Evolutionary conservation across 92 coral and sea anemone genomes (phyloP), one percentile per base, ranked within the genome.

Genomic region (Palythoa caribaeorum): DNA sequence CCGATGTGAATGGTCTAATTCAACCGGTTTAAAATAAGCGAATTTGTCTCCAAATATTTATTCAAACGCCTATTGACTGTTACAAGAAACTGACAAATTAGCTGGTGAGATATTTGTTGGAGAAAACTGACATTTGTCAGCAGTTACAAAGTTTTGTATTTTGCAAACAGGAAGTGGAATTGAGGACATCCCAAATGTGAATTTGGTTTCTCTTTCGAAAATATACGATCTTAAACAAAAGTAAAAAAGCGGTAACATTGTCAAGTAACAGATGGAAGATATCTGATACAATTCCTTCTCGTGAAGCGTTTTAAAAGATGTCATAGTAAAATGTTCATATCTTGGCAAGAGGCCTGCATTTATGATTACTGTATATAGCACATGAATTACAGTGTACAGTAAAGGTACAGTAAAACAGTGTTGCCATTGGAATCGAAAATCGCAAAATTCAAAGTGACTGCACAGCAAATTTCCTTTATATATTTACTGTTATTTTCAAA

Each of bases 31-130:
- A 66, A 11, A 81, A 65, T 65, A 63, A 71, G 59, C 37, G 74
- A 13, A 65, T 44, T 81, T 81, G 86, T 81, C 76, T 81, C 86
- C 39, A 81, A 81, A 65, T 81, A 68, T 81, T 81, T 81, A 66
- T 70, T 54, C 74, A 70, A 65, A 47, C 76, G 76, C 76, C 86
- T 68, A 52, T 79, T 14, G 8, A 17, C 20, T 63, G 28, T 70
- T 40, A 63, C 74, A 81, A 68, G 39, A 69, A 68, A 66, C 28
- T 81, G 76, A 81, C 86, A 81, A 81, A 81, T 81, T 81, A 63
- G 76, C 7, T 81, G 74, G 75, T 81, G 86, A 81, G 75, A 66
- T 48, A 51, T 48, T 81, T 68, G 38, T 77, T 68, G 14, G 66
- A 79, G 55, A 66, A 68, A 81, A 48, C 36, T 28, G 48, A 39